Conservation (phyloP, 1,140 invertebrate genomes). For the Asobara japonica region DNA sequence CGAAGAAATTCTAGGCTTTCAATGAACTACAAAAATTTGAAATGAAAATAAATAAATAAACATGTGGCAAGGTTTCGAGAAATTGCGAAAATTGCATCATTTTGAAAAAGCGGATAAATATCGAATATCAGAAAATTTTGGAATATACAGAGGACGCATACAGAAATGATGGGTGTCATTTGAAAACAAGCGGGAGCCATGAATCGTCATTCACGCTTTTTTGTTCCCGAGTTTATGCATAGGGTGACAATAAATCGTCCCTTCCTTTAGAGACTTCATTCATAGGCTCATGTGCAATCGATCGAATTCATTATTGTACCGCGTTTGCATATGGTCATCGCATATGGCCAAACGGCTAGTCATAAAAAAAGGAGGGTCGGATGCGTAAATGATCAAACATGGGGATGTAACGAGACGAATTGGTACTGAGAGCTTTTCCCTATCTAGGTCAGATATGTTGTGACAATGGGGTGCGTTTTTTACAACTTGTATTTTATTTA, state of each 20-base stretch:
- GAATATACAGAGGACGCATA: not conserved
- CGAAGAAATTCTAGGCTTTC: too few species aligned
- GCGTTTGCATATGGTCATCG: constrained; percentile 60
- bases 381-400: constrained; percentile 58
- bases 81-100: too few species aligned
- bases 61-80: too few species aligned
- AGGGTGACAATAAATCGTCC: not conserved
- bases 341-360: constrained; percentile 64
- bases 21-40: too few species aligned
- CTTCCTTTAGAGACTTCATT: constrained; percentile 1
- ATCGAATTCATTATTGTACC: constrained; percentile 20
- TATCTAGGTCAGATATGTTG: not conserved
- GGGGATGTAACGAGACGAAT: constrained; percentile 43
- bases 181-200: not conserved
- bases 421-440: not conserved
- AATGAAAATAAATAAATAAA: too few species aligned
- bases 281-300: constrained; percentile 9
- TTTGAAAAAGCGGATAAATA: constrained; percentile 21
- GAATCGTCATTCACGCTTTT: constrained; percentile 39
- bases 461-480: not conserved
- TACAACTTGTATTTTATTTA: too few species aligned
- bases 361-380: constrained; percentile 61
- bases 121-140: too few species aligned
- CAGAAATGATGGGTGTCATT: not conserved
- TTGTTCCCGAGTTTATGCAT: not conserved